Base-by-base conservation (phyloP, 2,113 vertebrate species). In the Anoplopoma fimbria region DNA sequence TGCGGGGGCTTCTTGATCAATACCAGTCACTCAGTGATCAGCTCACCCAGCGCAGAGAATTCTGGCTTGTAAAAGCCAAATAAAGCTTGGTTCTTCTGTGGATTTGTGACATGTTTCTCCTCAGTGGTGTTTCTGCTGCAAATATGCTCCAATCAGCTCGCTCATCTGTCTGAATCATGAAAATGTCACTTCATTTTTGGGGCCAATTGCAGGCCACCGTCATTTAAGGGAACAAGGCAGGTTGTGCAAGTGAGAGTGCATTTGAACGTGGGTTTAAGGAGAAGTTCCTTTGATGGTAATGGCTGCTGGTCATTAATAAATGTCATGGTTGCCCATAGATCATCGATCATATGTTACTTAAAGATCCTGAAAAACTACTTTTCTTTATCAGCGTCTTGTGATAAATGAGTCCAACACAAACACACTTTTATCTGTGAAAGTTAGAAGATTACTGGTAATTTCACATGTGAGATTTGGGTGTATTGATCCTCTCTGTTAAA, bases 11-110 rank as follows among this genome's bases (percentile, higher is more conserved):
- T 87, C 23, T 33, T 79, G 75, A 85, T 77, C 87, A 78, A 86
- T 87, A 84, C 38, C n/a, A 33, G 65, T 83, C 58, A 88, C 38
- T 77, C 73, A 68, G 65, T 53, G 61, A 81, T 89, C 55, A 83
- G 57, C 53, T 82, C 81, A 63, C 0, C 19, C n/a, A 10, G 13
- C n/a, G 8, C 31, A 23, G 57, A 47, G 40, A 72, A 60, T 27
- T 73, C 51, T 74, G 23, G 6, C 33, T 69, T 36, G 68, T 13
- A n/a, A 36, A 70, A 27, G 23, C 19, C 31, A 49, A 31, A 71
- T 65, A 33, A 65, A 76, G 4, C 17, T 79, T 19, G 21, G 49
- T 36, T 31, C n/a, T 65, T 38, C 47, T 75, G 47, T 49, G 15
- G 25, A 51, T 70, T 36, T 40, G 27, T 58, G 42, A 42, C 1